Percentiles rank a stretch among this genome's conserved stretches.
These are phyloP conservation scores for Lerista edwardsae DNA, from an alignment of 2,797 vertebrate species.

Conservation along the genomic window DNA sequence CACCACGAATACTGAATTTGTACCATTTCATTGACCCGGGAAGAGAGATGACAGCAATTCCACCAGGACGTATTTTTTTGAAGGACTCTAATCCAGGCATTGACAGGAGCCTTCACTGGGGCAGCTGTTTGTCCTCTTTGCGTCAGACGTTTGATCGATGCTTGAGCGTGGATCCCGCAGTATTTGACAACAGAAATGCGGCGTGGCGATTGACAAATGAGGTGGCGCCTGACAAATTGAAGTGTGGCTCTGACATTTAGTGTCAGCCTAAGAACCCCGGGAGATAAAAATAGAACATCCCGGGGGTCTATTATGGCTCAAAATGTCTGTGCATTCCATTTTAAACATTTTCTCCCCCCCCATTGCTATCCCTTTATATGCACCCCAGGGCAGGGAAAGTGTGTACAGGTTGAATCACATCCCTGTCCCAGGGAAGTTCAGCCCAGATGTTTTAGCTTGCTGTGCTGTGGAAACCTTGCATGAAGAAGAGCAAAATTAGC, in stretches of 20 bases:
- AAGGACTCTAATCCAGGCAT: slow-evolving; percentile 54
- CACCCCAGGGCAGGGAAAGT: slow-evolving; percentile 43
- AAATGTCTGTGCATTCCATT: slow-evolving; percentile 47
- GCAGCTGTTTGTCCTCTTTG: slow-evolving; percentile 65
- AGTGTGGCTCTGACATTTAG: slow-evolving; percentile 65
- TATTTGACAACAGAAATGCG: slow-evolving; percentile 64
- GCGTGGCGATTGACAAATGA: slow-evolving; percentile 77
- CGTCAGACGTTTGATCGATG: slow-evolving; percentile 50
- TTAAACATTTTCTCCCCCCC: slow-evolving; percentile 6
- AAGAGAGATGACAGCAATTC: slow-evolving; percentile 61
- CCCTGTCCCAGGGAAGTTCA: slow-evolving; percentile 21
- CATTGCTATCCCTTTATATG: slow-evolving; percentile 51
- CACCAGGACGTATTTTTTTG: slow-evolving; percentile 60
- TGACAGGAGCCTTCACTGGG: slow-evolving; percentile 69
- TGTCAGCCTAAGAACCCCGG: slow-evolving; percentile 50
- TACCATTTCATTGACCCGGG: slow-evolving; percentile 23
- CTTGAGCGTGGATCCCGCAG: slow-evolving; percentile 35
- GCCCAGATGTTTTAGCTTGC: slow-evolving; percentile 23
- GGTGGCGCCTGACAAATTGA: slow-evolving; percentile 67
- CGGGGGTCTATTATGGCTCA: slow-evolving; percentile 40
- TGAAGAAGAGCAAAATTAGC: slow-evolving; percentile 41
- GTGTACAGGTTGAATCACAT: slow-evolving; percentile 46
- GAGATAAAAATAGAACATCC: slow-evolving; percentile 61
- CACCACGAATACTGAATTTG: slow-evolving; percentile 49
- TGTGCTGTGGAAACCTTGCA: background rate